phyloP scores from a whole-genome alignment of 2,113 vertebrate genomes.

The Clarias batrachus region DNA sequence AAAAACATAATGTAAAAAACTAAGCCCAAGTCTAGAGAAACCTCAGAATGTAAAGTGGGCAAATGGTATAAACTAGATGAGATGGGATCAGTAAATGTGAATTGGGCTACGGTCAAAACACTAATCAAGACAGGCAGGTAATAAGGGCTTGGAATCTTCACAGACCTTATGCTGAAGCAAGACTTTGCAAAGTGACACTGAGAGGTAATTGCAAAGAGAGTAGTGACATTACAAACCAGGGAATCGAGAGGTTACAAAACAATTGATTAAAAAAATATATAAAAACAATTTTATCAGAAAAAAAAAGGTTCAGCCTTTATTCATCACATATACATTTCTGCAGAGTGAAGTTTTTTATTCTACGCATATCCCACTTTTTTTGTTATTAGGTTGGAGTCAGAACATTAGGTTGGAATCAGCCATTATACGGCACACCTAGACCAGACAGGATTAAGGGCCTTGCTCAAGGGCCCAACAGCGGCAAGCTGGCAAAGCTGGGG shows the following conservation, averaged over 20 bases:
- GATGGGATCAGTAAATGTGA: background rate
- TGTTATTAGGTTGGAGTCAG: too few relatives aligned
- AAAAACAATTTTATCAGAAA: background rate
- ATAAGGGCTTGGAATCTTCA: background rate
- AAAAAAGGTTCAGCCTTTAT: background rate
- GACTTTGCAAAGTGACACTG: background rate
- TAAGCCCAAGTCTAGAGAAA: background rate
- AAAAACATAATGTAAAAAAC: background rate
- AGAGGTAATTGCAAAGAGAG: background rate
- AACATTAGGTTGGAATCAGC: too few relatives aligned
- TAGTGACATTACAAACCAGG: background rate
- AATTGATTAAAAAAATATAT: too few relatives aligned
- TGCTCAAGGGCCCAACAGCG: too few relatives aligned
- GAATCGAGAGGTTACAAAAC: too few relatives aligned
- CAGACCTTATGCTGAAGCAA: background rate
- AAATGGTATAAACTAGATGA: background rate
- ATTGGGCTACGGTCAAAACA: background rate
- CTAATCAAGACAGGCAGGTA: background rate
- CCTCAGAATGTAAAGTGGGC: background rate
- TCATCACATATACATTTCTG: too few relatives aligned
- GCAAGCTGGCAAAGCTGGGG: too few relatives aligned
- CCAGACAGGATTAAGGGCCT: too few relatives aligned
- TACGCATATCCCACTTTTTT: too few relatives aligned
- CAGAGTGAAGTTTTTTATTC: too few relatives aligned
- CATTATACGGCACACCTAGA: too few relatives aligned